A percentile compares a stretch with the other conserved stretches of the same genome.
phyloP scores from a whole-genome alignment of 2,113 vertebrate species.

The Rhombomys opimus region DNA sequence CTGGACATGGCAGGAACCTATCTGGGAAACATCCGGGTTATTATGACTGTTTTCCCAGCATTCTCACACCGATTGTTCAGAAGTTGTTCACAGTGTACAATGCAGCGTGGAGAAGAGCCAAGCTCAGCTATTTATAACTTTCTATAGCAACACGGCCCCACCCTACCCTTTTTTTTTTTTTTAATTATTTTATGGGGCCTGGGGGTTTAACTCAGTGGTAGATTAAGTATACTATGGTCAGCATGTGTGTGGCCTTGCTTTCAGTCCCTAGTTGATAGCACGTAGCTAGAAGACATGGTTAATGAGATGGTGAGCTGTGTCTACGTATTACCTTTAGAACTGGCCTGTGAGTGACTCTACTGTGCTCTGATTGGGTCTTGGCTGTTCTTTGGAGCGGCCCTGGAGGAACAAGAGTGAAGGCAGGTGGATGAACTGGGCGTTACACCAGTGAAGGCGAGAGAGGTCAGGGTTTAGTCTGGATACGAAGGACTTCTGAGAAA shows the following conservation, averaged over 20 bases:
- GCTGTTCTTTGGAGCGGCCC: neutral
- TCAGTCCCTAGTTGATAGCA: neutral
- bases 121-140: slow-evolving; percentile 60
- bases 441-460: neutral
- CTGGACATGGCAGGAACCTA: slow-evolving; percentile 19
- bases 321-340: slow-evolving; percentile 21
- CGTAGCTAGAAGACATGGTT: neutral
- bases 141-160: neutral
- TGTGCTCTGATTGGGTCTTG: slow-evolving; percentile 6
- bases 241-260: neutral
- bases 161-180: neutral
- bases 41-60: slow-evolving; percentile 54
- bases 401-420: neutral
- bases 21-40: slow-evolving; percentile 63
- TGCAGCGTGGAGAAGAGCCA: slow-evolving; percentile 55
- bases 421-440: neutral
- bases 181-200: neutral
- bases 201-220: no score
- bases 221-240: no score
- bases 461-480: neutral
- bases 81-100: slow-evolving; percentile 4
- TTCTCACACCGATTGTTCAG: slow-evolving; percentile 49
- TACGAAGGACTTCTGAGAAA: slow-evolving; percentile 15
- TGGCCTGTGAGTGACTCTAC: neutral
- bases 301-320: neutral